Conservation (phyloP, 2,888 invertebrate genomes). For the Ichneumoninae sp. region DNA sequence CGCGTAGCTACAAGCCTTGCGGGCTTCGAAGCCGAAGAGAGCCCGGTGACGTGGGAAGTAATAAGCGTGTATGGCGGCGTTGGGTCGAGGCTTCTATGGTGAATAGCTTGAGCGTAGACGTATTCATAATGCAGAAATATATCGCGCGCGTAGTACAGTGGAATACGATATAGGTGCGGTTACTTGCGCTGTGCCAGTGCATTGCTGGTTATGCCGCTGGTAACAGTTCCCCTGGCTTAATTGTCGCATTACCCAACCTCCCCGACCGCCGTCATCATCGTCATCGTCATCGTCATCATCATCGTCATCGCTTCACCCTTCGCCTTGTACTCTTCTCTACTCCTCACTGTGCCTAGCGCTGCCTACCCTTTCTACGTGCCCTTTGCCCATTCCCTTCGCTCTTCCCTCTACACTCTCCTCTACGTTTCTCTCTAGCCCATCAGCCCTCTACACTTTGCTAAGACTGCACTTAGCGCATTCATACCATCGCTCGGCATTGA, state of each 20-base stretch:
- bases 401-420: constrained; percentile 53
- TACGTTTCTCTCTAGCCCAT: constrained; percentile 71
- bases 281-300: constrained; percentile 47
- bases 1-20: background rate
- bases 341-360: constrained; percentile 70
- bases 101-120: constrained; percentile 42
- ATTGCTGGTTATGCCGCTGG: constrained; percentile 28
- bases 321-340: constrained; percentile 17
- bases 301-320: constrained; percentile 50
- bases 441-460: constrained; percentile 69
- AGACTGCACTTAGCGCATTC: constrained; percentile 80
- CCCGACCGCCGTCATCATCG: constrained; percentile 41
- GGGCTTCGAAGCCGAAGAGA: constrained; percentile 32
- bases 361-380: constrained; percentile 72
- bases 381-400: constrained; percentile 68
- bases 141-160: constrained; percentile 21
- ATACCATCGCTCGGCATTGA: constrained; percentile 78
- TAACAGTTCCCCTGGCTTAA: constrained; percentile 62
- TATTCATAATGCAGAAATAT: constrained; percentile 48
- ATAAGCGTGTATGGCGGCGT: constrained; percentile 47
- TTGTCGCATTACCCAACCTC: constrained; percentile 69
- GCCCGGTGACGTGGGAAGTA: constrained; percentile 50
- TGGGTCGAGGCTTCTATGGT: constrained; percentile 13
- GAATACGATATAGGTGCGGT: constrained; percentile 38
- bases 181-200: constrained; percentile 27